Conservation (phyloP, 2,797 vertebrate genomes). For the Melopsittacus undulatus region DNA sequence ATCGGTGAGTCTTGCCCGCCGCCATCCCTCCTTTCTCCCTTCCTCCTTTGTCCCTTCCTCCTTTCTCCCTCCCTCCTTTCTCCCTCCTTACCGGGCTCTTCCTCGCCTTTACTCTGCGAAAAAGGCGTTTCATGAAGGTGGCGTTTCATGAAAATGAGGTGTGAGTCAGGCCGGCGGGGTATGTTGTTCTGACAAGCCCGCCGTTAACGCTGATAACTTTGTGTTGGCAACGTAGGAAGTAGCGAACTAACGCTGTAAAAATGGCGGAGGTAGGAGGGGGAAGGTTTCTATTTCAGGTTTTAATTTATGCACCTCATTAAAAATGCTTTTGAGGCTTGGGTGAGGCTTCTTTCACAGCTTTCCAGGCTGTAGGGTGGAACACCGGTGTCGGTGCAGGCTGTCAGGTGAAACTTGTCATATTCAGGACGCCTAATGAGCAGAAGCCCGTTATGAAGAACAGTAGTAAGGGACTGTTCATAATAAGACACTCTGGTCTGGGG, state of each 20-base stretch:
- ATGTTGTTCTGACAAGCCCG: not conserved
- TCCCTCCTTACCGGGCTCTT: not conserved
- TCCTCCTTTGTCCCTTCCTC: too few species aligned
- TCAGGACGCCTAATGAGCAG: rapidly evolving
- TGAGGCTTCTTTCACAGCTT: rapidly evolving
- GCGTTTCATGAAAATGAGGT: not conserved
- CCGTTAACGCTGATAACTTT: not conserved
- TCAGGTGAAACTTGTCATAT: rapidly evolving
- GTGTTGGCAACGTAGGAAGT: not conserved
- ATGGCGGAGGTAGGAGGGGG: not conserved
- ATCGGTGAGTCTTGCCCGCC: slow-evolving; percentile 84
- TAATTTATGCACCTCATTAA: rapidly evolving
- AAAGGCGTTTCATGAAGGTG: not conserved
- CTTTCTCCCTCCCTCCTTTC: too few species aligned
- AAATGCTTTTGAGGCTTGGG: rapidly evolving
- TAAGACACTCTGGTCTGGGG: not conserved
- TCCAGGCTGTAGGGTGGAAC: rapidly evolving
- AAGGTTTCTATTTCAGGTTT: not conserved
- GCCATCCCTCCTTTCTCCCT: not conserved
- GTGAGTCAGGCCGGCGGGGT: not conserved
- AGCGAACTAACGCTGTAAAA: not conserved
- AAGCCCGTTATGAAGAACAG: not conserved
- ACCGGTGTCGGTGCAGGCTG: rapidly evolving
- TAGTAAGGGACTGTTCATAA: not conserved
- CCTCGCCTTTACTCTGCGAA: not conserved